Evolutionary conservation across 1,140 invertebrate species (phyloP).

Genomic region (Pectinophora gossypiella): DNA sequence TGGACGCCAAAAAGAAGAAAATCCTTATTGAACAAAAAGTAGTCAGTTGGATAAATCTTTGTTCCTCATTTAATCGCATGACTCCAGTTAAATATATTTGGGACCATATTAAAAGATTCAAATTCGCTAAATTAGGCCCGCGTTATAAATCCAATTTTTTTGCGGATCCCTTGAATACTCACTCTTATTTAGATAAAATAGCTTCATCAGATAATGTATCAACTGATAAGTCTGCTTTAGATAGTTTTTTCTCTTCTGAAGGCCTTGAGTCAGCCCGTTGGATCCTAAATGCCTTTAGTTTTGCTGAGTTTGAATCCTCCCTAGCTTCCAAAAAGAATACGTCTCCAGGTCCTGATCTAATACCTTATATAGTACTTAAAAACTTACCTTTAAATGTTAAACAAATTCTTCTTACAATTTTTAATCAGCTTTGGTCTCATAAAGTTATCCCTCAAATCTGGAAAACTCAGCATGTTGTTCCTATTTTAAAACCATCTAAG

Average conservation of each 20-base stretch:
- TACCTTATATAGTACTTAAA: not conserved
- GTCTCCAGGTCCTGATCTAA: slow-evolving; percentile 1
- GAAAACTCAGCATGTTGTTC: not conserved
- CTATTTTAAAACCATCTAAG: slow-evolving; percentile 1
- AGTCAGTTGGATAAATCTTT: not conserved
- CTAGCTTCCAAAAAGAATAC: not conserved
- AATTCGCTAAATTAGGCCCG: not conserved
- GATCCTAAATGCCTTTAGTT: not conserved
- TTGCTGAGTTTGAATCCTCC: not conserved
- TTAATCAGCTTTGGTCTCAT: not conserved
- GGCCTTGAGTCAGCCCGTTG: not conserved
- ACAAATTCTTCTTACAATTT: not conserved
- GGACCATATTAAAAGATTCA: not conserved
- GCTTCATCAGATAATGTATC: not conserved
- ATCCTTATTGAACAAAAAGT: not conserved
- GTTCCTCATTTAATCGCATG: not conserved
- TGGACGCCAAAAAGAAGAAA: not conserved
- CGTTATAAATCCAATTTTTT: not conserved
- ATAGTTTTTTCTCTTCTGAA: not conserved
- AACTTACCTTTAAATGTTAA: not conserved
- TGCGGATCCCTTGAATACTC: not conserved
- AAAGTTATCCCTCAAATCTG: not conserved
- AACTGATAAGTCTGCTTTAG: not conserved
- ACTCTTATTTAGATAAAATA: not conserved
- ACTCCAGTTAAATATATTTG: not conserved